Base-by-base conservation (phyloP, 2,888 invertebrate genomes). In the Geotrupes spiniger region DNA sequence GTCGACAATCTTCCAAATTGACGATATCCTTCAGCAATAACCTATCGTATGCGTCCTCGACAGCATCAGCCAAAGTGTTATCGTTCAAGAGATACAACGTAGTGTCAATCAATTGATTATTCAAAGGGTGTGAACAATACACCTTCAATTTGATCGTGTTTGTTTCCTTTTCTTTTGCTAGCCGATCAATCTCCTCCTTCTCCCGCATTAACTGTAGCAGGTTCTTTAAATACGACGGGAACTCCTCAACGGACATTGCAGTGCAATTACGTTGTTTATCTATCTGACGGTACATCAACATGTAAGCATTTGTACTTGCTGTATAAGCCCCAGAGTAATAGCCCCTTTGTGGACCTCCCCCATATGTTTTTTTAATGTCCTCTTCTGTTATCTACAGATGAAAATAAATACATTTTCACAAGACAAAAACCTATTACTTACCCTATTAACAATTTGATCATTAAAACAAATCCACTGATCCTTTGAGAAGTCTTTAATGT, bases 401-500 rank as follows among this genome's bases (percentile, higher is more conserved):
- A 10, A 31, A 31, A 12, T 33, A 12, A 33, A 12, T 14, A 10
- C 10, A 4, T 4, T 21, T 21, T 21, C 21, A 21, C n/a, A n/a
- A n/a, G n/a, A n/a, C n/a, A n/a, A n/a, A n/a, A n/a, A n/a, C n/a
- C n/a, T n/a, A n/a, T n/a, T 21, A 49, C 52, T 56, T 72, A 87
- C 88, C 71, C 79, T 76, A 27, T 81, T 79, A 17, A 93, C 92
- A 57, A 80, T 83, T 63, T 91, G 89, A 73, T 93, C 93, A 70
- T 93, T 92, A 69, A 92, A 93, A 64, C 90, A 89, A 67, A 85
- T 86, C 92, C 92, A 93, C 58, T 84, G 80, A 50, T 83, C 80
- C 43, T 78, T 83, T 51, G 79, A 78, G 57, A 87, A 84, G 63
- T 87, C 89, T 77, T 90, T 91, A 51, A 93, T 90, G 64, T 92